Conservation (phyloP, 2,113 vertebrate genomes). For the Coracopsis vasa region DNA sequence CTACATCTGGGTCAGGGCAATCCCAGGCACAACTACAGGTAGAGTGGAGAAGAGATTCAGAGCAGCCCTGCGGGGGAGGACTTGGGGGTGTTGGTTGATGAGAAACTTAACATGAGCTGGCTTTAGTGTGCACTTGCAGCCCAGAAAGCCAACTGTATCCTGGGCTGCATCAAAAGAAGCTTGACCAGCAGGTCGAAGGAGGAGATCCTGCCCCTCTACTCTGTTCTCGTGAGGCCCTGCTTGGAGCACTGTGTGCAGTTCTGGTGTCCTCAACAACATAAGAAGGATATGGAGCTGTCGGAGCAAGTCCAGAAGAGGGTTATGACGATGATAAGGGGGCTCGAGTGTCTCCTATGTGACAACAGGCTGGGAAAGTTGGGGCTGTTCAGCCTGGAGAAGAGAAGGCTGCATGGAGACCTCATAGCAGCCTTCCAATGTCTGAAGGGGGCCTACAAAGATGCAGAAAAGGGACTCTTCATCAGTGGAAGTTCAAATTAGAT, state of each 20-base stretch:
- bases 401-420: not conserved
- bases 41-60: not conserved
- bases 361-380: not conserved
- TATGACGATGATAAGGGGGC: not conserved
- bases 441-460: too few species aligned
- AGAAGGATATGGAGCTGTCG: not conserved
- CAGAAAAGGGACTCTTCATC: too few species aligned
- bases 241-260: not conserved
- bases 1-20: not conserved
- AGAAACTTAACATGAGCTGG: not conserved
- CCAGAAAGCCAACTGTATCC: not conserved
- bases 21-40: not conserved
- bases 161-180: not conserved
- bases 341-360: not conserved
- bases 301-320: not conserved
- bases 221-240: not conserved
- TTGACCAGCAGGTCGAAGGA: not conserved
- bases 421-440: too few species aligned
- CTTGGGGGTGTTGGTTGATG: not conserved
- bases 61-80: not conserved
- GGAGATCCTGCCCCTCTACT: not conserved
- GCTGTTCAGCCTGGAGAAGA: not conserved
- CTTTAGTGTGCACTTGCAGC: not conserved
- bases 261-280: not conserved
- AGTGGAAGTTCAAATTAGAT: too few species aligned